A percentile compares a stretch with the other conserved stretches of the same genome.
These are phyloP conservation scores for Tricholauxania praeusta DNA, from an alignment of 2,888 invertebrate species.

Conservation along the genomic window DNA sequence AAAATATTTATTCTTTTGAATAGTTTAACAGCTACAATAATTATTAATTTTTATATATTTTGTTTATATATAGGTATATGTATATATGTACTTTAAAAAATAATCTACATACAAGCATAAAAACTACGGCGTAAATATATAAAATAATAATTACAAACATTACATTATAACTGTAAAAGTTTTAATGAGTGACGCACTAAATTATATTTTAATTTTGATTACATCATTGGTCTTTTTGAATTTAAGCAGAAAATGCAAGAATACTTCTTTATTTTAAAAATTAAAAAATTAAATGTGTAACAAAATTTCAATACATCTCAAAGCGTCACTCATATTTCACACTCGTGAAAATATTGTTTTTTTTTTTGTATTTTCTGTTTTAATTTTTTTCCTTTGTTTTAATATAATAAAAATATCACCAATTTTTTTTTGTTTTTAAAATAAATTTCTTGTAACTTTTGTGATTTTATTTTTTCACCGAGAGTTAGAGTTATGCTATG, in stretches of 20 bases:
- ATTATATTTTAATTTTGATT: not conserved
- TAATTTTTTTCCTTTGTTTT: slow-evolving; percentile 4
- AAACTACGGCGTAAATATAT: slow-evolving; percentile 23
- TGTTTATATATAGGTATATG: slow-evolving; percentile 30
- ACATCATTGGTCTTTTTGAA: too few relatives aligned
- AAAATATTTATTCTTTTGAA: slow-evolving; percentile 4
- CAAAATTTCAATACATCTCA: too few relatives aligned
- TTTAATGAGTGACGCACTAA: too few relatives aligned
- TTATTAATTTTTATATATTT: slow-evolving; percentile 24
- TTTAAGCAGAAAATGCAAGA: too few relatives aligned
- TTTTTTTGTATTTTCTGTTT: slow-evolving; percentile 1
- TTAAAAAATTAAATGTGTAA: too few relatives aligned
- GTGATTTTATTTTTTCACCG: not conserved
- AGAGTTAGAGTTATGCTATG: not conserved
- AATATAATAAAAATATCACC: slow-evolving; percentile 31
- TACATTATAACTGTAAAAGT: slow-evolving; percentile 30
- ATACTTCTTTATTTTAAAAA: too few relatives aligned
- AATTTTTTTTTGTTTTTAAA: slow-evolving; percentile 23
- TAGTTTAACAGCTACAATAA: slow-evolving; percentile 14
- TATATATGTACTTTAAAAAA: slow-evolving; percentile 15
- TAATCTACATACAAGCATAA: slow-evolving; percentile 44
- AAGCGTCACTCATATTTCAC: too few relatives aligned
- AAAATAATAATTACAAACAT: slow-evolving; percentile 31
- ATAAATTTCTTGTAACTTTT: slow-evolving; percentile 8
- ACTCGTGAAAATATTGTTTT: not conserved